These are phyloP conservation scores for Eupithecia exiguata DNA, from an alignment of 2,888 invertebrate genomes.

Conservation along the genomic window DNA sequence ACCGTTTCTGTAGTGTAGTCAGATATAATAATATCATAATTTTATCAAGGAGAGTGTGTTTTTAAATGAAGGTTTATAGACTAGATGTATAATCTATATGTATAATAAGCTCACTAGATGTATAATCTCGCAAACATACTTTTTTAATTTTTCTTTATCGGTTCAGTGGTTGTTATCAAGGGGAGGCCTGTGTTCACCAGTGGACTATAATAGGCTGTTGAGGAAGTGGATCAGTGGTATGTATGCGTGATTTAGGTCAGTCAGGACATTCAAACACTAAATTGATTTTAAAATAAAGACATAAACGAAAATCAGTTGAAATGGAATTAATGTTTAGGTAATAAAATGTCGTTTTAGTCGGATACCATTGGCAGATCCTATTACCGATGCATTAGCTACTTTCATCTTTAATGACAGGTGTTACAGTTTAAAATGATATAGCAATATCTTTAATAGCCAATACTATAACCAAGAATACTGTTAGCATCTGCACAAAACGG, in stretches of 20 bases:
- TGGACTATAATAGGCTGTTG: no score
- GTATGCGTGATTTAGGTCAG: no score
- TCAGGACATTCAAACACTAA: no score
- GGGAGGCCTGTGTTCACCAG: no score
- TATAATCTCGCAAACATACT: no score
- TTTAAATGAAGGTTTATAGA: no score
- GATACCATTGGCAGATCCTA: constrained; percentile 39
- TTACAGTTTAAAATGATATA: constrained; percentile 39
- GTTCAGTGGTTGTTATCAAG: no score
- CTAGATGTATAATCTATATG: no score
- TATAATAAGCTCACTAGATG: no score
- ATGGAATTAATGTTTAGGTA: constrained; percentile 39
- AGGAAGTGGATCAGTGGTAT: no score
- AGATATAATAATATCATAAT: background rate
- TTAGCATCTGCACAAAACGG: constrained; percentile 36
- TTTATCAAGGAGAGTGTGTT: no score
- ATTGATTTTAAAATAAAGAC: constrained; percentile 36
- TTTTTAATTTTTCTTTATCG: no score
- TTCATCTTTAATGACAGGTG: constrained; percentile 37
- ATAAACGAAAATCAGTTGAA: constrained; percentile 37
- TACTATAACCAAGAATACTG: constrained; percentile 26
- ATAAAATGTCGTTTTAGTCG: constrained; percentile 42
- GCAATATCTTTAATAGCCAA: constrained; percentile 22
- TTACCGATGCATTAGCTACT: constrained; percentile 39
- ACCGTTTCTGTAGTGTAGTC: constrained; percentile 28